These are phyloP conservation scores for Odontothrips loti DNA, from an alignment of 2,888 invertebrate species.

Conservation along the genomic window DNA sequence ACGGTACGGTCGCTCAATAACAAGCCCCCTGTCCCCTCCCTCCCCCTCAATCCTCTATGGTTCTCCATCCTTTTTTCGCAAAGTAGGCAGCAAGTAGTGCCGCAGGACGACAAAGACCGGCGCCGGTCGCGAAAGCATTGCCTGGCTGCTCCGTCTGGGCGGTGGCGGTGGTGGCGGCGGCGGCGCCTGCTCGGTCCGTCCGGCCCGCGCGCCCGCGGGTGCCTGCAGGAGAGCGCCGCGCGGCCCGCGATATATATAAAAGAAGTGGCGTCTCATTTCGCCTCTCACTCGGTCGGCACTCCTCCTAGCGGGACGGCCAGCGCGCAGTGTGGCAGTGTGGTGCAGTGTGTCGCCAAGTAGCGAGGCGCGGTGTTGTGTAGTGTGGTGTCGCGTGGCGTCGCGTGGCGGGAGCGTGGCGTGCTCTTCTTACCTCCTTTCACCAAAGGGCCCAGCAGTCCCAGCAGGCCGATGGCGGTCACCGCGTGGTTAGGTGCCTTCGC, in stretches of 20 bases:
- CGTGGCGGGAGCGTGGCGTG: not conserved
- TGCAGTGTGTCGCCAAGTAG: not conserved
- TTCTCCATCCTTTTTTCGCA: not conserved
- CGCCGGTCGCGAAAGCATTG: not conserved
- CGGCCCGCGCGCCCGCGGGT: not conserved
- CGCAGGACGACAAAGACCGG: not conserved
- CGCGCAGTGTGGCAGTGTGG: not conserved
- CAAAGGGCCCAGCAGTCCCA: not conserved
- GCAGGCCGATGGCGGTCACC: not conserved
- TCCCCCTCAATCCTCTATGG: not conserved
- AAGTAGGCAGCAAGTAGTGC: not conserved
- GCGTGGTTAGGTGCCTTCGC: not conserved
- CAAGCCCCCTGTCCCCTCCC: no score
- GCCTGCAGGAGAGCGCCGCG: constrained; percentile 3
- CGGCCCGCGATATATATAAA: not conserved
- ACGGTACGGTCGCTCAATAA: no score
- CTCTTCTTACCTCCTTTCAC: not conserved
- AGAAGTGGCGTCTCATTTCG: constrained; percentile 7
- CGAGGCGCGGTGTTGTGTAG: not conserved
- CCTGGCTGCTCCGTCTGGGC: not conserved
- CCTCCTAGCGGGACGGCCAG: not conserved
- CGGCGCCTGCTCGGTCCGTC: not conserved
- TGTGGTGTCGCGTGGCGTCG: not conserved
- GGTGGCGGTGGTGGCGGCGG: not conserved
- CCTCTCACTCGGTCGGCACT: constrained; percentile 7